Evolutionary conservation across 2,113 vertebrate species (phyloP).

Genomic region (Upupa epops): DNA sequence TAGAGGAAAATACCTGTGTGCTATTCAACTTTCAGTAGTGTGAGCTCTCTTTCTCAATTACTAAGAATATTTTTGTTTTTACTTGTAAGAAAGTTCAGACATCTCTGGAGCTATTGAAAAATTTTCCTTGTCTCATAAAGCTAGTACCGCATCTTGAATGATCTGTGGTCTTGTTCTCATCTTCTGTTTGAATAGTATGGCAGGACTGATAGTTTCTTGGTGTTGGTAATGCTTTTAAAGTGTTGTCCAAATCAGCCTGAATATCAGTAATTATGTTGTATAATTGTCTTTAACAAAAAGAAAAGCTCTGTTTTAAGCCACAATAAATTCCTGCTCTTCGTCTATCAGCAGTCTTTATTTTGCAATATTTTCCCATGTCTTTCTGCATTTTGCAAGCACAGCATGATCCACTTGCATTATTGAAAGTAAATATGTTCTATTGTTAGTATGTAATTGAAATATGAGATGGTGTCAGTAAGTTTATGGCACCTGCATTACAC

Average conservation of each 20-base stretch:
- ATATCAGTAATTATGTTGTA: background rate
- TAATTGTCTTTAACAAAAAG: background rate
- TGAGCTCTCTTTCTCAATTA: background rate
- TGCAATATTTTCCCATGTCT: background rate
- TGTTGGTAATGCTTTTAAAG: background rate
- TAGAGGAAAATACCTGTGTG: background rate
- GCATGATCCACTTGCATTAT: background rate
- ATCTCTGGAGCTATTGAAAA: background rate
- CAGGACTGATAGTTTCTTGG: background rate
- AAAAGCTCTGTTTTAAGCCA: background rate
- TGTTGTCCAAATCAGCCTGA: background rate
- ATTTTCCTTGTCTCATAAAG: background rate
- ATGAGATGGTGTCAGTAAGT: conserved; percentile 33
- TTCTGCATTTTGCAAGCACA: conserved; percentile 5
- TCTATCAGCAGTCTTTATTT: background rate
- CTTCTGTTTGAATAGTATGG: background rate
- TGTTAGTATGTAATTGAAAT: background rate
- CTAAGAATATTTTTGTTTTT: background rate
- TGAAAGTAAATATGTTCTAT: background rate
- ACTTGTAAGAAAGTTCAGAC: background rate
- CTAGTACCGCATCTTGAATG: background rate
- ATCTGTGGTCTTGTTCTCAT: background rate
- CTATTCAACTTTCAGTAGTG: background rate
- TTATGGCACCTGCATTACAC: conserved; percentile 32
- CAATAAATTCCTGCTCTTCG: background rate